Evolutionary conservation across 2,797 vertebrate species (phyloP), one percentile per base, ranked within the genome.

Genomic region (Eidolon dupreanum): DNA sequence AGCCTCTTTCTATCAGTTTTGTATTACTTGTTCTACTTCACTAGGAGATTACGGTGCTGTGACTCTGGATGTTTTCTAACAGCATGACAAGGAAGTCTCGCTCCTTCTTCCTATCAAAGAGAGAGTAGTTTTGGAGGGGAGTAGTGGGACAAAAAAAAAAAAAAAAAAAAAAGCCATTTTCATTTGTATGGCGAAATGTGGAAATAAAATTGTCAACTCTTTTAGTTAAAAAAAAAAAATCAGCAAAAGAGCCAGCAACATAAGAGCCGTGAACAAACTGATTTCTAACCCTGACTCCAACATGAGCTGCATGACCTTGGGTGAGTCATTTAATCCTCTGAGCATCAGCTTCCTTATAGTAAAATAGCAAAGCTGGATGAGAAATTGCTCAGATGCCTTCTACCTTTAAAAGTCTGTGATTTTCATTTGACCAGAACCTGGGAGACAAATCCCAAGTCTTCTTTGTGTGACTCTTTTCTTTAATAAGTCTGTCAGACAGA

Each of bases 401-500:
- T 6, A 6, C 26, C 59, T 89, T 26, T 65, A 3, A 8, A 66
- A 78, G 85, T 49, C 36, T 78, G 4, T 61, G 85, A 46, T 70
- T 94, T 65, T 95, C 22, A 55, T 88, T 78, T 95, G 66, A 38
- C 46, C 19, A 24, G 71, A n/a, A 55, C 31, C 38, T 31, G n/a
- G 41, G 16, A 77, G 36, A 90, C 70, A 79, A 51, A 89, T 63
- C 36, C 75, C 19, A 24, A 26, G 15, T 81, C 63, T 43, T 43
- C 70, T 93, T 93, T 97, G 83, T 95, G 74, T 82, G 41, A 51
- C 41, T 46, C 49, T 75, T 73, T 65, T 85, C 68, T 91, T 88
- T 94, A 96, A 95, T 95, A 97, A 92, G 87, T 82, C 97, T 97
- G 96, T 97, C 97, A 97, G 81, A 49, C 61, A 95, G 95, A 94